phyloP scores from a whole-genome alignment of 2,888 invertebrate species.

The Lamproptera curius region DNA sequence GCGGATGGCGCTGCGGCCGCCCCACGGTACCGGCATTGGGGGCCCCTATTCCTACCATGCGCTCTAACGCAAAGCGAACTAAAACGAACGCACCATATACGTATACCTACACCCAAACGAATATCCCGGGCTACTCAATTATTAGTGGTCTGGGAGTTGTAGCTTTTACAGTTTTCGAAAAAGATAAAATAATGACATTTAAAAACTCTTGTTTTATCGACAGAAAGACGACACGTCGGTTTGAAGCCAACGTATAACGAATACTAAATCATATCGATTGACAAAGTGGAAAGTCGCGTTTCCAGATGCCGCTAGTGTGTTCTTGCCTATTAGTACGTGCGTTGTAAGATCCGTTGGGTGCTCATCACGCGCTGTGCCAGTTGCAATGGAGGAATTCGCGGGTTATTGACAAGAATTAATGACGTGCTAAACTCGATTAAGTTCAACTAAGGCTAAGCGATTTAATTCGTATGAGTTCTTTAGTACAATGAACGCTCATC shows the following conservation, averaged over 20 bases:
- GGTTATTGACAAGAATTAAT: slow-evolving; percentile 46
- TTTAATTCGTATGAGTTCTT: slow-evolving; percentile 12
- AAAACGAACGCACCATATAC: no score
- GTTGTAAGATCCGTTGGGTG: slow-evolving; percentile 40
- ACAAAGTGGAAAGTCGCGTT: not conserved
- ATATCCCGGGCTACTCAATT: no score
- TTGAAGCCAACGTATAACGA: not conserved
- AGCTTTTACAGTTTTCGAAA: no score
- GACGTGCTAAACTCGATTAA: slow-evolving; percentile 32
- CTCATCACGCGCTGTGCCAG: slow-evolving; percentile 40
- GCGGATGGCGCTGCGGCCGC: slow-evolving; percentile 25
- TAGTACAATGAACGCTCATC: not conserved
- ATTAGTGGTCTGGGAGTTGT: no score
- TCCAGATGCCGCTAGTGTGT: not conserved
- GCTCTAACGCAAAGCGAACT: no score
- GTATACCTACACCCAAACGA: no score
- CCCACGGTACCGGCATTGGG: slow-evolving; percentile 20
- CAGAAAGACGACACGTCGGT: no score
- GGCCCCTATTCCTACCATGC: no score
- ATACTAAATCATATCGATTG: not conserved
- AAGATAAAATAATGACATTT: no score
- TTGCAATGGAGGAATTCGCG: slow-evolving; percentile 33
- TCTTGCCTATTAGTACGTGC: slow-evolving; percentile 37
- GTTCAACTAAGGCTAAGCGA: slow-evolving; percentile 30
- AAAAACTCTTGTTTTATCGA: no score